Base-by-base conservation (phyloP, 1,140 invertebrate species). In the Pseudomyrmex gracilis region DNA sequence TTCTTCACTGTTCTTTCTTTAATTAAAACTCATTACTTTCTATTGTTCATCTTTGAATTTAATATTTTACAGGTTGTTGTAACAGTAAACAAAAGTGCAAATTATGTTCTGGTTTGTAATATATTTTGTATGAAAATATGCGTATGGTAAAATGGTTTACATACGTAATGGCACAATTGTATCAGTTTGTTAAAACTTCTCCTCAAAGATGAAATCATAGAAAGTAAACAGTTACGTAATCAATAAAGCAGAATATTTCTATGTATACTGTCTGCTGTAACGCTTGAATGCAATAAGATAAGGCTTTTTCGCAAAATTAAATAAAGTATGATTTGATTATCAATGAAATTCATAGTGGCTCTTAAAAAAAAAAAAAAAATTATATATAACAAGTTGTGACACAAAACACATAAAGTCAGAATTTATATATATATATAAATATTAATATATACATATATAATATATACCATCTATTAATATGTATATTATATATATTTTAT, bases 361-460 rank as follows among this genome's bases (percentile, higher is more conserved):
- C 85, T 83, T 12, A 51, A 80, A 82, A 34, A 57, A 55, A 15
- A 73, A 73, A 24, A 43, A 20, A 64, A 47, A 13, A 1, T 73
- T 83, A 77, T 80, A 85, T 22, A 24, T 83, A 78, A 78, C 34
- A 82, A 74, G 64, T 51, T 73, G 66, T 68, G 57, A 89, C 82
- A 87, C 80, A 51, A 51, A 51, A 12, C 49, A 34, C 49, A 13
- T 10, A 51, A 12, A 10, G 49, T 51, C 87, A 77, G 89, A 76
- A 88, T 85, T 89, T 74, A 89, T 89, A 90, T 85, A 84, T 84
- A 90, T 89, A 91, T 86, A 91, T 88, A 78, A 86, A 68, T 77
- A 84, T 64, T 90, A 34, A 85, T 86, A 85, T 55, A 87, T 86
- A 88, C 58, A 90, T 84, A 89, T 86, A 88, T 83, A 51, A 51